Evolutionary conservation across 2,888 invertebrate species (phyloP).

Genomic region (Trisateles emortualis): DNA sequence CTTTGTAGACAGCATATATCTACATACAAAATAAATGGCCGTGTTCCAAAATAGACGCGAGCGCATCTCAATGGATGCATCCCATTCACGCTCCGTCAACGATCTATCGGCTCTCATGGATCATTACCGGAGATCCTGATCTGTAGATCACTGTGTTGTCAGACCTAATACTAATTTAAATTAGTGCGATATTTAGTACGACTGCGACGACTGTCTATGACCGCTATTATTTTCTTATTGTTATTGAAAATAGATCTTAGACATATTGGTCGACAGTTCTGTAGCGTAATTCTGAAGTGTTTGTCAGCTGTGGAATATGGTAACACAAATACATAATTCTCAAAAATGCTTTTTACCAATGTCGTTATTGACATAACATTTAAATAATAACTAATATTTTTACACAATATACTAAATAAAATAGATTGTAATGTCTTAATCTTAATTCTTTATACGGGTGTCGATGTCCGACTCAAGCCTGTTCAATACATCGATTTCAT

Average conservation of each 20-base stretch:
- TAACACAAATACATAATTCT: too few relatives aligned
- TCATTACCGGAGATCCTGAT: conserved; percentile 42
- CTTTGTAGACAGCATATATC: too few relatives aligned
- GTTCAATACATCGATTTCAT: too few relatives aligned
- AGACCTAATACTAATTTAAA: conserved; percentile 30
- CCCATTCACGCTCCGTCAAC: conserved; percentile 53
- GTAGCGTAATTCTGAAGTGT: neutral
- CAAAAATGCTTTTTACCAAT: too few relatives aligned
- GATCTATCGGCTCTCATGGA: conserved; percentile 47
- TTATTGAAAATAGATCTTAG: conserved; percentile 15
- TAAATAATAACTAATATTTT: too few relatives aligned
- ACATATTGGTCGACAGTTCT: conserved; percentile 9
- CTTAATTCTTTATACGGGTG: too few relatives aligned
- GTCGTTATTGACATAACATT: too few relatives aligned
- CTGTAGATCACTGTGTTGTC: conserved; percentile 32
- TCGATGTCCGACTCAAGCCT: too few relatives aligned
- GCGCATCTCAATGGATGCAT: conserved; percentile 40
- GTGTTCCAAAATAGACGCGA: conserved; percentile 43
- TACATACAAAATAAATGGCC: conserved; percentile 40
- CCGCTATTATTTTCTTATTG: conserved; percentile 17
- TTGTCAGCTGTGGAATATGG: too few relatives aligned
- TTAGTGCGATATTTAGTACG: conserved; percentile 23
- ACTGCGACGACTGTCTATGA: conserved; percentile 26
- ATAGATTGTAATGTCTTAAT: too few relatives aligned
- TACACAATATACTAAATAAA: too few relatives aligned